A percentile compares a stretch with the other conserved stretches of the same genome.
Conservation (phyloP, 1,140 invertebrate species). For the Steinernema khuongi region DNA sequence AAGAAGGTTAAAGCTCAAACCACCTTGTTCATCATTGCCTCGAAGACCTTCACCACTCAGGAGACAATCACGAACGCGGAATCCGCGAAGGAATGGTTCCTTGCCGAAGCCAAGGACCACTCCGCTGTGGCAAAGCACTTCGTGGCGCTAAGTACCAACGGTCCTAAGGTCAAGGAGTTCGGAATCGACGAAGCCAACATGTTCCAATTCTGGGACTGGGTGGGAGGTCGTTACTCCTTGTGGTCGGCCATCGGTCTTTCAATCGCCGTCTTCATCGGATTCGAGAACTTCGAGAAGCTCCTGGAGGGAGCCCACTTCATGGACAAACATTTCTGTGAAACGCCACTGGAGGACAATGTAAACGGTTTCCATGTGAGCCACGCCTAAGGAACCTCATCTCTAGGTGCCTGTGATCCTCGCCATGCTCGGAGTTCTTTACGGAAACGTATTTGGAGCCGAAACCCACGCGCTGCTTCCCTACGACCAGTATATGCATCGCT, state of each 20-base stretch:
- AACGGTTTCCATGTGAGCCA: slow-evolving; percentile 52
- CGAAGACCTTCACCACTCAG: slow-evolving; percentile 98
- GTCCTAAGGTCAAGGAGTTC: slow-evolving; percentile 69
- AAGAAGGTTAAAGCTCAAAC: slow-evolving; percentile 86
- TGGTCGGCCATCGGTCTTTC: slow-evolving; percentile 98
- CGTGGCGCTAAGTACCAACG: slow-evolving; percentile 93
- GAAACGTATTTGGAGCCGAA: slow-evolving; percentile 87
- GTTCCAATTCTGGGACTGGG: slow-evolving; percentile 99
- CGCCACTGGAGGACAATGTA: slow-evolving; percentile 90
- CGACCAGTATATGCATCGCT: slow-evolving; percentile 94
- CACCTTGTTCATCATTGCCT: slow-evolving; percentile 93
- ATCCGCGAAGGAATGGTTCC: slow-evolving; percentile 91
- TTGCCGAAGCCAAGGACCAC: slow-evolving; percentile 74
- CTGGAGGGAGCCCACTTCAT: slow-evolving; percentile 83
- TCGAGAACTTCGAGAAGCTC: slow-evolving; percentile 88
- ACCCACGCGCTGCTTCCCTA: slow-evolving; percentile 93
- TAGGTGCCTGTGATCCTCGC: slow-evolving; percentile 89
- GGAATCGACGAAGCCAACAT: slow-evolving; percentile 94
- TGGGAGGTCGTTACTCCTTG: slow-evolving; percentile 85
- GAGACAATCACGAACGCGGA: slow-evolving; percentile 98
- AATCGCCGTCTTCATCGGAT: slow-evolving; percentile 81
- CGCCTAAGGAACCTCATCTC: slow-evolving; percentile 52
- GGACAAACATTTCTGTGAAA: slow-evolving; percentile 84
- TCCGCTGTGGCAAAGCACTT: slow-evolving; percentile 88
- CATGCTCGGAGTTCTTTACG: slow-evolving; percentile 89